These are phyloP conservation scores for Thinocorus orbignyianus DNA, from an alignment of 2,113 vertebrate genomes.

Conservation along the genomic window DNA sequence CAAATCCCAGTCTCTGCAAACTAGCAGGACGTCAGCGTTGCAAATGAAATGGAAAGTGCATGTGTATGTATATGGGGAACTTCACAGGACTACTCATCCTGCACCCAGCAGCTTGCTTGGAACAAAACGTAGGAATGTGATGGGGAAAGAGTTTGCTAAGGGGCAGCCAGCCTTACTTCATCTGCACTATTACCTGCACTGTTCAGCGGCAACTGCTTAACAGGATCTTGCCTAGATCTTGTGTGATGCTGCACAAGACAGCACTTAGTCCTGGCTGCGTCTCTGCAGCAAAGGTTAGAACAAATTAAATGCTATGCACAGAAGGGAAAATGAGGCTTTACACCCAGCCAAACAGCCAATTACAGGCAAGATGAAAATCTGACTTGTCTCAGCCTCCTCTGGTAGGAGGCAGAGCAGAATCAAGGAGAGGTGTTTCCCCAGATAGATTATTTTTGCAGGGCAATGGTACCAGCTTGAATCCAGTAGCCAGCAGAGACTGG, in stretches of 20 bases:
- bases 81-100: not conserved
- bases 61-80: not conserved
- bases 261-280: not conserved
- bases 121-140: not conserved
- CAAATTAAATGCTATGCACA: not conserved
- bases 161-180: not conserved
- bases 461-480: not conserved
- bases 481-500: not conserved
- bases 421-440: not conserved
- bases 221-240: not conserved
- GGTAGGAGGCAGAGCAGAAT: not conserved
- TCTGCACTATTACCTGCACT: not conserved
- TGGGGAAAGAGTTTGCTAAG: not conserved
- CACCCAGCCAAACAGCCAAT: not conserved
- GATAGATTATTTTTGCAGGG: not conserved
- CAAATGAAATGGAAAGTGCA: not conserved
- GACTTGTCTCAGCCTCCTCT: not conserved
- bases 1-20: not conserved
- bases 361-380: not conserved
- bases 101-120: not conserved
- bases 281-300: not conserved
- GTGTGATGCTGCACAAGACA: not conserved
- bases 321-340: not conserved
- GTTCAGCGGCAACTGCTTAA: not conserved
- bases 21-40: accelerated